phyloP scores from a whole-genome alignment of 2,888 invertebrate genomes.

The Epinotia demarniana region DNA sequence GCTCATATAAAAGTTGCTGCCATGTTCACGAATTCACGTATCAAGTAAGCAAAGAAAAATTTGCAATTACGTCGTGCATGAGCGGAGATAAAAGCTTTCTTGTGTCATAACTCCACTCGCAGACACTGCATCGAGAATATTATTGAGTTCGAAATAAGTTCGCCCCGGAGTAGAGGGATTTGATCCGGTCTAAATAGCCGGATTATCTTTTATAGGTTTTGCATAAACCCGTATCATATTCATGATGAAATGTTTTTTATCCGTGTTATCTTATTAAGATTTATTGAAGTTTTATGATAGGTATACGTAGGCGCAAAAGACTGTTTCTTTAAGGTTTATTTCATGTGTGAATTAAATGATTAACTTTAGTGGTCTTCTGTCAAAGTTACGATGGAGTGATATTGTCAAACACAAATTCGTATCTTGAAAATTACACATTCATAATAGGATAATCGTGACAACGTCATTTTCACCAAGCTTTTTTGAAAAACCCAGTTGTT shows the following conservation, averaged over 20 bases:
- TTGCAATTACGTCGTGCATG: conserved; percentile 51
- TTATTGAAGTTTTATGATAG: background rate
- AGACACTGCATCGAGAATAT: conserved; percentile 54
- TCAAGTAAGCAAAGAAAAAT: conserved; percentile 46
- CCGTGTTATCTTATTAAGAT: conserved; percentile 1
- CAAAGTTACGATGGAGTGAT: background rate
- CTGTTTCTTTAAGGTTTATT: background rate
- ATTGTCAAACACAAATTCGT: background rate
- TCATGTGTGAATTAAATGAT: background rate
- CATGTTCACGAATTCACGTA: conserved; percentile 39
- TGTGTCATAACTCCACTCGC: conserved; percentile 64
- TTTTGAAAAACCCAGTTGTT: too few relatives aligned
- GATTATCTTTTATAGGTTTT: conserved; percentile 43
- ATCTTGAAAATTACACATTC: too few relatives aligned
- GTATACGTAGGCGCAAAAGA: background rate
- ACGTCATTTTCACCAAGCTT: too few relatives aligned
- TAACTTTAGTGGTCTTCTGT: too few relatives aligned
- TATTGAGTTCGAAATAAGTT: conserved; percentile 54
- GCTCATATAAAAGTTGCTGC: conserved; percentile 48
- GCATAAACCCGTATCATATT: conserved; percentile 34
- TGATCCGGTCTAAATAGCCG: conserved; percentile 38
- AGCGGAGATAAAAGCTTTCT: conserved; percentile 70
- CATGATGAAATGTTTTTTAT: conserved; percentile 26
- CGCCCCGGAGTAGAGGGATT: conserved; percentile 36
- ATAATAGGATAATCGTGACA: too few relatives aligned